Evolutionary conservation across 2,888 invertebrate species (phyloP), one percentile per base, ranked within the genome.

Genomic region (Ypsolopha scabrella): DNA sequence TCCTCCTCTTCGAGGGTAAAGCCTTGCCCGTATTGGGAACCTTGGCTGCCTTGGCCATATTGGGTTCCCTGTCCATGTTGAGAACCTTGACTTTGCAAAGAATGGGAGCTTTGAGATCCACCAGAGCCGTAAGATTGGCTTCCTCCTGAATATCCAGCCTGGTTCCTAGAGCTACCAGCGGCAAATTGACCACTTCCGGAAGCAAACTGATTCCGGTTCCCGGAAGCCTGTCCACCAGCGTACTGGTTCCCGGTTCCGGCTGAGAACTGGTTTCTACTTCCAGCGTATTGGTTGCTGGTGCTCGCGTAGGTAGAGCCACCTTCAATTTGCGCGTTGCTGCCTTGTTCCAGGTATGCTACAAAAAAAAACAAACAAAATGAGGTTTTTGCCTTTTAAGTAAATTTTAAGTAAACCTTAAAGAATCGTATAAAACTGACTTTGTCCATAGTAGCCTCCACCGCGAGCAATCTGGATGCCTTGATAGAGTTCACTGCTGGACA

Each of bases 401-500:
- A n/a, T n/a, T n/a, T n/a, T n/a, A n/a, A 7, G 1, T 24, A 14
- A 13, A 14, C 1, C 1, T 14, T 43, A 43, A 24, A 43, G 9
- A 6, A 14, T 14, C 3, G 24, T 24, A 24, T 24, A 24, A 24
- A 24, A 61, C 73, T 65, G 63, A 82, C 82, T 70, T 64, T 81
- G 79, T 54, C 75, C 80, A 44, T 75, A 78, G 60, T 80, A 80
- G 45, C 75, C 75, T 8, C 68, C 64, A 6, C 67, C 68, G 6
- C 69, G 69, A 2, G 70, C 63, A 0, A 72, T 61, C 58, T 78
- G 70, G 0, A 70, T 62, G 2, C 64, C 68, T 6, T 66, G 66
- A 56, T 80, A 82, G 10, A 75, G 60, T 2, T 70, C 76, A 44
- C 70, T 79, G 64, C 64, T 76, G 54, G 67, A 56, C 74, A 82